Conservation (phyloP, 1,140 invertebrate genomes). For the Zaprionus camerounensis region DNA sequence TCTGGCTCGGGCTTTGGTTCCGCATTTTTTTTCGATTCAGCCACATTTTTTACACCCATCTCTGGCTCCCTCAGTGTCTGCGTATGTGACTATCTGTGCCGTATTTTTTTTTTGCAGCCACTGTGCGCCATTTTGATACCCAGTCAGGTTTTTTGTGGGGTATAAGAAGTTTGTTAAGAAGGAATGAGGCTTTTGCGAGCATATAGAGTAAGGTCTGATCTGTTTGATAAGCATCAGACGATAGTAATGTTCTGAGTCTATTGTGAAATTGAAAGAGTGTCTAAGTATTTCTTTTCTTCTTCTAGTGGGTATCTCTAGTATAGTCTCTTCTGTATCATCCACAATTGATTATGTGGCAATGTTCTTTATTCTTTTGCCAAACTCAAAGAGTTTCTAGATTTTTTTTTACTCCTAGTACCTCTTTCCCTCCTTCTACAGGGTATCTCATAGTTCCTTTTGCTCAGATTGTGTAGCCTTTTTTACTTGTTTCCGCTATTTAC, state of each 20-base stretch:
- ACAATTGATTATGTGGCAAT: too few species aligned
- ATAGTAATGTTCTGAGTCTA: too few species aligned
- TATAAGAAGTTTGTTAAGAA: neutral
- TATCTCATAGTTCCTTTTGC: neutral
- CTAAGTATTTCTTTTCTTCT: too few species aligned
- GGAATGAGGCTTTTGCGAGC: too few species aligned
- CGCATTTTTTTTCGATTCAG: slow-evolving; percentile 23
- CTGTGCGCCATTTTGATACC: slow-evolving; percentile 41
- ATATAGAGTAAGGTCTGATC: too few species aligned
- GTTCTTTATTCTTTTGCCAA: too few species aligned
- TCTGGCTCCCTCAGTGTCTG: slow-evolving; percentile 18
- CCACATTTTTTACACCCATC: slow-evolving; percentile 34
- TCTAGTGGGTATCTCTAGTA: too few species aligned
- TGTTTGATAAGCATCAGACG: too few species aligned
- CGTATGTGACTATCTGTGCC: slow-evolving; percentile 25
- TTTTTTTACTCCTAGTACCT: too few species aligned
- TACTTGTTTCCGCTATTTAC: slow-evolving; percentile 60
- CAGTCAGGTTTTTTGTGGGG: neutral
- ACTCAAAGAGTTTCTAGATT: neutral
- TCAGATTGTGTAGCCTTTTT: neutral
- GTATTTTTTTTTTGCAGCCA: slow-evolving; percentile 44
- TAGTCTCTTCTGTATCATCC: too few species aligned
- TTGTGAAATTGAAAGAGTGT: too few species aligned
- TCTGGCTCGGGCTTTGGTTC: slow-evolving; percentile 17
- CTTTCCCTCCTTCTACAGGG: neutral